phyloP scores from a whole-genome alignment of 2,888 invertebrate genomes.

The Brenthis hecate region DNA sequence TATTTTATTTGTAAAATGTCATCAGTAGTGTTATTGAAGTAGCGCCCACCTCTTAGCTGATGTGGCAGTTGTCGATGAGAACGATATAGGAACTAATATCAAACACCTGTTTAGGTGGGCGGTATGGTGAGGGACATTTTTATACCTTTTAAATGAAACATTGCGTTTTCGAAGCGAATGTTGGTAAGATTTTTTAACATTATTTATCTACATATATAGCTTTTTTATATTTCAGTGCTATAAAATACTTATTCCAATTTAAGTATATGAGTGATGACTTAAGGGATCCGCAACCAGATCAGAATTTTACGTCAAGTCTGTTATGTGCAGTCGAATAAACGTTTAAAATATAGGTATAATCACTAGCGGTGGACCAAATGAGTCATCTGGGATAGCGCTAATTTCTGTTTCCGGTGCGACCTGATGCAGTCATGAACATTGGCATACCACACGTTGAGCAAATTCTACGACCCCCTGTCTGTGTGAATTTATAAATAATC shows the following conservation, averaged over 20 bases:
- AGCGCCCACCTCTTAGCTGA: constrained; percentile 44
- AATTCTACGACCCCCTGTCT: constrained; percentile 81
- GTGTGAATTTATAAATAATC: constrained; percentile 81
- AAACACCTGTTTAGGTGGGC: constrained; percentile 75
- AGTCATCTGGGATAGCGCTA: constrained; percentile 36
- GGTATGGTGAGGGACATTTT: constrained; percentile 56
- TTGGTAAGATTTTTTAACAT: constrained; percentile 1
- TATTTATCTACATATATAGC: no score
- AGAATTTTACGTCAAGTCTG: no score
- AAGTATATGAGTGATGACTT: no score
- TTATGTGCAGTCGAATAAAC: no score
- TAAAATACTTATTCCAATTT: no score
- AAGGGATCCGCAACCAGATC: no score
- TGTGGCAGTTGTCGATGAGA: constrained; percentile 46
- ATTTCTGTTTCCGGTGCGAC: constrained; percentile 66
- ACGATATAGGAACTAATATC: constrained; percentile 53
- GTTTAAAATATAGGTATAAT: constrained; percentile 15
- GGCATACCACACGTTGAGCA: constrained; percentile 73
- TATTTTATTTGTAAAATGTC: constrained; percentile 26
- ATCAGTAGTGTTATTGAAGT: constrained; percentile 35
- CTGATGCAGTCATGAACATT: constrained; percentile 64
- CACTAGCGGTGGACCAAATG: constrained; percentile 22
- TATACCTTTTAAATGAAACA: constrained; percentile 29
- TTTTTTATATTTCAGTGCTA: no score
- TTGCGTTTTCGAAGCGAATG: constrained; percentile 22